phyloP scores from a whole-genome alignment of 2,888 invertebrate genomes.

The Pycnomerus fuliginosus region DNA sequence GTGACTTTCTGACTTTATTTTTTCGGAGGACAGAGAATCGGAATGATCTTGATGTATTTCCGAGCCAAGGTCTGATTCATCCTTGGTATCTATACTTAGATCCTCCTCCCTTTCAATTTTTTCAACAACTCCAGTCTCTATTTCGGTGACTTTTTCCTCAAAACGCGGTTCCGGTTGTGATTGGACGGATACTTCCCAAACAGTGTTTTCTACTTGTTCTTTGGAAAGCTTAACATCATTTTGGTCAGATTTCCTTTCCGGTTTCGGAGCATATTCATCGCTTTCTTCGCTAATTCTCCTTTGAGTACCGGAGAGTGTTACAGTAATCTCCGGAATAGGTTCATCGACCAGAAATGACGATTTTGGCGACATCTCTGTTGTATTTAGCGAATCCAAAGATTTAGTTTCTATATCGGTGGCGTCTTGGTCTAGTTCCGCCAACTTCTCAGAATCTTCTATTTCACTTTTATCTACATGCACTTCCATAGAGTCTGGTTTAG shows the following conservation, averaged over 20 bases:
- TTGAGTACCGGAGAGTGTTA: slow-evolving; percentile 51
- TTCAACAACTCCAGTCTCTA: slow-evolving; percentile 26
- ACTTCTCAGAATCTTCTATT: slow-evolving; percentile 54
- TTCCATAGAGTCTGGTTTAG: slow-evolving; percentile 54
- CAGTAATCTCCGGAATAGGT: slow-evolving; percentile 50
- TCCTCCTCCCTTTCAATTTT: slow-evolving; percentile 49
- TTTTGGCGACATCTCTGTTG: slow-evolving; percentile 37
- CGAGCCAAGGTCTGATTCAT: slow-evolving; percentile 50
- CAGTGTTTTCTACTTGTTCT: slow-evolving; percentile 54
- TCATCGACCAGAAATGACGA: slow-evolving; percentile 33
- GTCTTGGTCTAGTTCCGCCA: slow-evolving; percentile 51
- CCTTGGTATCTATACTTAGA: slow-evolving; percentile 42
- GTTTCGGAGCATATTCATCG: slow-evolving; percentile 42
- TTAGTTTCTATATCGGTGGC: slow-evolving; percentile 46
- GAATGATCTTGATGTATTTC: slow-evolving; percentile 50
- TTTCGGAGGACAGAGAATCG: slow-evolving; percentile 47
- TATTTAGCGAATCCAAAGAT: slow-evolving; percentile 43
- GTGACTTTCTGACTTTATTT: slow-evolving; percentile 48
- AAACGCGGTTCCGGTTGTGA: slow-evolving; percentile 44
- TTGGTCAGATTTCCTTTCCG: slow-evolving; percentile 14
- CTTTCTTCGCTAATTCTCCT: slow-evolving; percentile 51
- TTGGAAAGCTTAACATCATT: slow-evolving; percentile 49
- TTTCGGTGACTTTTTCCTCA: slow-evolving; percentile 47
- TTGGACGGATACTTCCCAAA: slow-evolving; percentile 57
- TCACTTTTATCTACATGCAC: slow-evolving; percentile 57